Evolutionary conservation across 2,888 invertebrate genomes (phyloP), one percentile per base, ranked within the genome.

Genomic region (Pimpla rufipes): DNA sequence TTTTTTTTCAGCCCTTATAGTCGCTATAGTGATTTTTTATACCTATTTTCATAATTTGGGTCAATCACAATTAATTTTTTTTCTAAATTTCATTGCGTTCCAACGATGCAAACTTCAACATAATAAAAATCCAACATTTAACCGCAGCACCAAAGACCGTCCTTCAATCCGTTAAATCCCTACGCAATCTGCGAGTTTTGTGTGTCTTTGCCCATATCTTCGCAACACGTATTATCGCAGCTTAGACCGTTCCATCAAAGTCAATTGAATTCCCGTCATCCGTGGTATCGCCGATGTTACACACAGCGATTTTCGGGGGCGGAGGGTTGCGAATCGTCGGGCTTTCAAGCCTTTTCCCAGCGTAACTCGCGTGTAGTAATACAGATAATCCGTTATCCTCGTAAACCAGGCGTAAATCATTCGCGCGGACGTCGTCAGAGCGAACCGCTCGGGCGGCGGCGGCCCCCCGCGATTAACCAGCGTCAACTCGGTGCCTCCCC

Each of bases 381-480:
- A 57, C 8, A 23, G 62, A 78, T 82, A 82, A 82, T 82, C 70
- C 64, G 55, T 78, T 78, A 78, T 78, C 73, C 79, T 64, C 47
- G 75, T 55, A 57, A 82, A 82, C 50, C 78, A 68, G 45, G 52
- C 67, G 78, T 74, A 67, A 78, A 82, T 82, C 81, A 82, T 82
- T 74, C 68, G 62, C 50, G 45, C 55, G 74, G 45, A 75, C 75
- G 75, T 45, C 70, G 35, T 70, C 47, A 47, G 47, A 35, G 37
- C 55, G 55, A 23, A 37, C 11, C 8, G 18, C 55, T 16, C 8
- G 59, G 73, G 47, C 21, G 23, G 55, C 45, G 35, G 35, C 23
- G 37, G n/a, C 50, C 23, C 35, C 18, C 16, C 23, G 29, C 68
- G 73, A 74, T 74, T 42, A 74, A 82, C 40, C 79, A 21, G 37